Percentiles rank a stretch among this genome's conserved stretches.
Conservation (phyloP, 92 coral and sea anemone species). For the Metridium senile region DNA sequence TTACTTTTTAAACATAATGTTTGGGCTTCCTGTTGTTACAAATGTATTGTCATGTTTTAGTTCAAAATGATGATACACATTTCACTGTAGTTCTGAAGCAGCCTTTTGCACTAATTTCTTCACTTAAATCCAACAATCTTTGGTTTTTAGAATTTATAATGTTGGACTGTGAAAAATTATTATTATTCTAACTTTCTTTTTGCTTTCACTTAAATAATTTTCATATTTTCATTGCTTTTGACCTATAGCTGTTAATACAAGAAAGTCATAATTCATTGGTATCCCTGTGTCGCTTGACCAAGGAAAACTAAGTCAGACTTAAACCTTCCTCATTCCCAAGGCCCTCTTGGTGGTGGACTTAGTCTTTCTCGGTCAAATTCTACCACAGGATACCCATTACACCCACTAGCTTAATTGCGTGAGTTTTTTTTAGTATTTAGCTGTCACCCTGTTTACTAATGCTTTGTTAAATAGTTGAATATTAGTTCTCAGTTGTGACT, state of each 20-base stretch:
- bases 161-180: too few relatives aligned
- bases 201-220: too few relatives aligned
- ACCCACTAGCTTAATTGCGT: background rate
- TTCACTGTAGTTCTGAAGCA: too few relatives aligned
- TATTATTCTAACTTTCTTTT: too few relatives aligned
- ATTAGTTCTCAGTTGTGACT: conserved; percentile 21
- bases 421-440: background rate
- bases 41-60: too few relatives aligned
- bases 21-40: too few relatives aligned
- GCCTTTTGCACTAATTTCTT: too few relatives aligned
- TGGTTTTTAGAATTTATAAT: too few relatives aligned
- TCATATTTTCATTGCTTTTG: background rate
- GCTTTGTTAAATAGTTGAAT: conserved; percentile 11
- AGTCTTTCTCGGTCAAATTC: background rate
- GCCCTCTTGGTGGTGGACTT: background rate
- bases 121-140: too few relatives aligned
- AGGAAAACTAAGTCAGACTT: background rate
- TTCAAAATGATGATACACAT: too few relatives aligned
- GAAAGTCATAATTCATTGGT: background rate
- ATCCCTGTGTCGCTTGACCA: too few relatives aligned
- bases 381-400: conserved; percentile 1
- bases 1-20: too few relatives aligned
- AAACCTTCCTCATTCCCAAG: background rate
- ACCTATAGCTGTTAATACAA: background rate
- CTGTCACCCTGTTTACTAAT: background rate